Conservation (phyloP, 1,140 invertebrate species). For the Pararge aegeria region DNA sequence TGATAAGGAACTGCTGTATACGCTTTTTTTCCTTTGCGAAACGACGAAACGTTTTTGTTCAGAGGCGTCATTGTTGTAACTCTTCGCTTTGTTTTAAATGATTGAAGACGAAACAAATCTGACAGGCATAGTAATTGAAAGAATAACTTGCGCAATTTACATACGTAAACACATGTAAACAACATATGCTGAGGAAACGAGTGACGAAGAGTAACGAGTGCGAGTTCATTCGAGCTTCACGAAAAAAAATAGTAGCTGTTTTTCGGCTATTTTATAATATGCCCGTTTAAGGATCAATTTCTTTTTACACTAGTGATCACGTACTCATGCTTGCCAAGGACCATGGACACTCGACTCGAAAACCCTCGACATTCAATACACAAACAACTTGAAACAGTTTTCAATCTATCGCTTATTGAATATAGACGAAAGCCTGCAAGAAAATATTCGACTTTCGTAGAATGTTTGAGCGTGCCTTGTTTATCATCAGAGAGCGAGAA, state of each 20-base stretch:
- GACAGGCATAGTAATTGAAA: background rate
- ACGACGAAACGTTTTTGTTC: background rate
- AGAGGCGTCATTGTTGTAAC: background rate
- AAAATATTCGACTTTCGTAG: background rate
- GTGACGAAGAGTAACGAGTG: background rate
- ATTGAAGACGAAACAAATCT: background rate
- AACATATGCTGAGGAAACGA: background rate
- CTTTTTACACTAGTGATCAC: slow-evolving; percentile 34
- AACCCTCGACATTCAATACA: slow-evolving; percentile 10
- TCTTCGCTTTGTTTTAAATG: background rate
- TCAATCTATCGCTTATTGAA: slow-evolving; percentile 11
- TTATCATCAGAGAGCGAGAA: slow-evolving; percentile 14
- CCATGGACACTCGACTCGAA: slow-evolving; percentile 10
- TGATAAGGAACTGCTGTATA: background rate
- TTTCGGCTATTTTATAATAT: slow-evolving; percentile 1
- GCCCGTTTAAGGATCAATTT: slow-evolving; percentile 28
- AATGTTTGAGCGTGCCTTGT: background rate
- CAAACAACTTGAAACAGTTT: slow-evolving; percentile 21
- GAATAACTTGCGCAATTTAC: background rate
- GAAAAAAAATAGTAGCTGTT: background rate
- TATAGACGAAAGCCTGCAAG: background rate
- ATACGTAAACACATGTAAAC: background rate
- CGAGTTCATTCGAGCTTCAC: background rate
- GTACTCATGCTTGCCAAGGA: slow-evolving; percentile 25
- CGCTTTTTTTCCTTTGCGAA: background rate